Evolutionary conservation across 2,888 invertebrate genomes (phyloP), one percentile per base, ranked within the genome.

Genomic region (Geophilus truncorum): DNA sequence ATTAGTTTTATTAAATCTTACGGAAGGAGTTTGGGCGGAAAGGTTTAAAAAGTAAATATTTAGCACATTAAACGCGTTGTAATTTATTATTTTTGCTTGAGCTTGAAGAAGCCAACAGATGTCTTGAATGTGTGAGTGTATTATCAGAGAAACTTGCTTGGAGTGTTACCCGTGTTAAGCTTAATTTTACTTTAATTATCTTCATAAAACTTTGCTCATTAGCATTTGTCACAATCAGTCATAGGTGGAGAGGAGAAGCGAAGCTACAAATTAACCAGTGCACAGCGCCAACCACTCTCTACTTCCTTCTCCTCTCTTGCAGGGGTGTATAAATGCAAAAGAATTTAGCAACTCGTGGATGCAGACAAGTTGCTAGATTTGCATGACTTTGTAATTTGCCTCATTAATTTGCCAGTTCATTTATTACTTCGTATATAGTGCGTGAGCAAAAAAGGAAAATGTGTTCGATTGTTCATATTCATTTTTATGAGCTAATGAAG

Each of bases 131-230:
- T 70, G 70, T 70, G 70, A 70, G 70, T 70, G 70, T 70, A 70
- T 70, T 70, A 70, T 70, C 70, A 70, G 70, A 28, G 70, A 70
- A 70, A 70, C 25, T 70, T 70, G 70, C 70, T 70, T 28, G 70
- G 70, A 70, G 70, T 70, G 70, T 70, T 70, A 70, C 25, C 28
- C 23, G 25, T 70, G 25, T 70, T 70, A 70, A 70, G 70, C 70
- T 28, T 70, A 70, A 70, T 70, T 70, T 28, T 70, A 28, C 70
- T 70, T 70, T 70, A 70, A 70, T 70, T 70, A 70, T 70, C 70
- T 70, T 70, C 70, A 70, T 70, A 70, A 70, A 70, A 70, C 70
- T 70, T 70, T 70, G 70, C 70, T 70, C 70, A 70, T 70, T 70
- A 70, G 70, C 70, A 70, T 70, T 70, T 70, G 70, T 70, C 70